These are phyloP conservation scores for Hypselothyrea guttata DNA, from an alignment of 2,888 invertebrate genomes.

Conservation along the genomic window DNA sequence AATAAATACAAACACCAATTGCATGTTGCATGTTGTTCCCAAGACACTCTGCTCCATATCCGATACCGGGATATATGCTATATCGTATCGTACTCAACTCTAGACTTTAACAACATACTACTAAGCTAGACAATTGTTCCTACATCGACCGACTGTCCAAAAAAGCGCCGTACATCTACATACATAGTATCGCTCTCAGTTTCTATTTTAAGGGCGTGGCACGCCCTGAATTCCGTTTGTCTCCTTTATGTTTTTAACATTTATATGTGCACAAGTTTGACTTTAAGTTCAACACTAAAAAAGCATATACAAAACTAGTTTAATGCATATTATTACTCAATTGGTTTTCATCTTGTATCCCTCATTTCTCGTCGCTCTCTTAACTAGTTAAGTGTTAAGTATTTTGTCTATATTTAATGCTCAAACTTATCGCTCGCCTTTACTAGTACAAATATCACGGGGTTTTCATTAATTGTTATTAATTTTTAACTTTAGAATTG, in stretches of 20 bases:
- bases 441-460: conserved; percentile 81
- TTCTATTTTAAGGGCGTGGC: conserved; percentile 22
- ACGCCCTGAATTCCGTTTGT: conserved; percentile 17
- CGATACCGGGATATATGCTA: conserved; percentile 13
- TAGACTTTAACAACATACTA: conserved; percentile 13
- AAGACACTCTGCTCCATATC: conserved; percentile 44
- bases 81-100: neutral
- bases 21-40: conserved; percentile 68
- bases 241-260: conserved; percentile 65
- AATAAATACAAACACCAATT: conserved; percentile 60
- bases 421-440: conserved; percentile 54
- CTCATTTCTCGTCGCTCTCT: conserved; percentile 8
- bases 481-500: conserved; percentile 41
- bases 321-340: conserved; percentile 45
- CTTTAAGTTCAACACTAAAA: conserved; percentile 74
- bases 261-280: conserved; percentile 76
- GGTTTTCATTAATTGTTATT: conserved; percentile 46
- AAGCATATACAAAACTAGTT: conserved; percentile 74
- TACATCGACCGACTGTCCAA: conserved; percentile 6
- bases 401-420: conserved; percentile 45
- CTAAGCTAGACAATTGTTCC: conserved; percentile 25
- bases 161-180: conserved; percentile 36
- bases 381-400: conserved; percentile 27
- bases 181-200: too few relatives aligned
- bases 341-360: conserved; percentile 29